A percentile compares a stretch with the other conserved stretches of the same genome.
phyloP scores from a whole-genome alignment of 2,113 vertebrate genomes.

The Cnemophilus loriae region DNA sequence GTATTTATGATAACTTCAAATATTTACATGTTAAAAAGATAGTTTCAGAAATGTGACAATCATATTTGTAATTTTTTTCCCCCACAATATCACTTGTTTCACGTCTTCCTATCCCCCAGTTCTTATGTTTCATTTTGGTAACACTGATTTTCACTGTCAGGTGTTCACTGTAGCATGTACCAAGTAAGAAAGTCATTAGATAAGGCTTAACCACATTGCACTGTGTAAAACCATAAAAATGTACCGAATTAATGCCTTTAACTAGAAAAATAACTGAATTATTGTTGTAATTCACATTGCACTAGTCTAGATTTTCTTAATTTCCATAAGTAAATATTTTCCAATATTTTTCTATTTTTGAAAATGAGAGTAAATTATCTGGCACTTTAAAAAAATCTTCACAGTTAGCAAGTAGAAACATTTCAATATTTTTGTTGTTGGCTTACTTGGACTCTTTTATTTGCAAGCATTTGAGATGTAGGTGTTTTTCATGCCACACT shows the following conservation, averaged over 20 bases:
- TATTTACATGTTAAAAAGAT: not conserved
- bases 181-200: not conserved
- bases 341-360: not conserved
- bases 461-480: not conserved
- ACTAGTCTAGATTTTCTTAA: not conserved
- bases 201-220: not conserved
- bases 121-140: not conserved
- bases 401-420: not conserved
- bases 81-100: not conserved
- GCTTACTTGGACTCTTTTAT: not conserved
- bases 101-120: fast-evolving
- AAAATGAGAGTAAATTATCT: not conserved
- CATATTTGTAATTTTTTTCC: not conserved
- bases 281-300: not conserved
- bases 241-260: not conserved
- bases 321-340: not conserved
- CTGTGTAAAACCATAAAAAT: not conserved
- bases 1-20: slow-evolving; percentile 24
- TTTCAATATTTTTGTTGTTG: not conserved
- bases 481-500: not conserved
- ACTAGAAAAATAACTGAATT: not conserved
- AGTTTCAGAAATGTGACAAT: slow-evolving; percentile 13
- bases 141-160: not conserved
- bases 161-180: not conserved
- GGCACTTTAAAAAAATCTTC: not conserved